A percentile compares a stretch with the other conserved stretches of the same genome.
These are phyloP conservation scores for Dermatemys mawii DNA, from an alignment of 2,113 vertebrate genomes.

Conservation along the genomic window DNA sequence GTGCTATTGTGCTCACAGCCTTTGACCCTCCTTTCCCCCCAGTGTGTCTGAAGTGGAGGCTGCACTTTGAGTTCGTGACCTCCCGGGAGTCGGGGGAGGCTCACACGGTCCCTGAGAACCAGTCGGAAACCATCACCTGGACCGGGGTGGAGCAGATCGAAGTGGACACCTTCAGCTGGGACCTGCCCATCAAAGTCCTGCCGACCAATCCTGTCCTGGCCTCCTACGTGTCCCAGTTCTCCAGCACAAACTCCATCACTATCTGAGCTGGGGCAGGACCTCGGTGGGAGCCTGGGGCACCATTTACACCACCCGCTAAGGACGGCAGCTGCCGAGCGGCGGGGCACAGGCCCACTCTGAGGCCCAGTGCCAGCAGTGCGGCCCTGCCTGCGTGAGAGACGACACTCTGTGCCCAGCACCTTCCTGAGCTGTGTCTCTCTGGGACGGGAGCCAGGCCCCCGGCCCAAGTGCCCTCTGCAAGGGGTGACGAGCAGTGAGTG, in stretches of 20 bases:
- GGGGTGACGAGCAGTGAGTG: accelerated
- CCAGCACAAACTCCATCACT: conserved; percentile 90
- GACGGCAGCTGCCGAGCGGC: neutral
- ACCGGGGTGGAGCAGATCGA: conserved; percentile 90
- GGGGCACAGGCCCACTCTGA: accelerated
- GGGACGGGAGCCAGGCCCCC: neutral
- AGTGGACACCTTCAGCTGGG: conserved; percentile 99
- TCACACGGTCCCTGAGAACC: conserved; percentile 85
- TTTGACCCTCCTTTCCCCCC: neutral
- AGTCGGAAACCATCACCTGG: conserved; percentile 89
- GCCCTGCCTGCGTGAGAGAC: neutral
- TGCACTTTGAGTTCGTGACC: conserved; percentile 97
- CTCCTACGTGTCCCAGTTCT: conserved; percentile 91
- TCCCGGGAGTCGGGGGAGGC: conserved; percentile 84
- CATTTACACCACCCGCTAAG: neutral
- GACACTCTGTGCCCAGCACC: neutral
- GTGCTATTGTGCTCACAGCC: neutral
- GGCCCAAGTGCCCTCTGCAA: neutral
- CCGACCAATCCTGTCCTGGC: conserved; percentile 94
- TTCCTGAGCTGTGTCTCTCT: accelerated
- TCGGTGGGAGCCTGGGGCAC: neutral
- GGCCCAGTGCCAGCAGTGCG: neutral
- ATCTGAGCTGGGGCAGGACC: conserved; percentile 79
- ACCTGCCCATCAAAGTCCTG: conserved; percentile 95
- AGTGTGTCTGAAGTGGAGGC: conserved; percentile 89